Conservation (phyloP, 2,113 vertebrate genomes). For the Tonatia bakeri region DNA sequence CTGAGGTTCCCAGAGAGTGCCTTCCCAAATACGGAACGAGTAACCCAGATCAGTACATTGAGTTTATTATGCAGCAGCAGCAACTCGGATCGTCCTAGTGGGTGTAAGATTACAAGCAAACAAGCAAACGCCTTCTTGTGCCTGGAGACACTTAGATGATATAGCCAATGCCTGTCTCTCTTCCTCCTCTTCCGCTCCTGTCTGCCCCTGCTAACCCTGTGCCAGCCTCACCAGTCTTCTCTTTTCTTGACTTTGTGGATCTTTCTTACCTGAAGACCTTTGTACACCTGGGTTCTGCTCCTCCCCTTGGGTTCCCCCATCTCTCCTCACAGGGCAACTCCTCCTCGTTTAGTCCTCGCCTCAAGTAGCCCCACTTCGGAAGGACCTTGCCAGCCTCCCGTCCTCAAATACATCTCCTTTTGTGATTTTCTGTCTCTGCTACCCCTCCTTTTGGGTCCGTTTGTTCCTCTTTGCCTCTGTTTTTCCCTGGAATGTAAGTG, state of each 20-base stretch:
- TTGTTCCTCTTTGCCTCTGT: neutral
- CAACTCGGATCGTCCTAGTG: neutral
- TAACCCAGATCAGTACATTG: neutral
- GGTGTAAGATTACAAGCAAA: neutral
- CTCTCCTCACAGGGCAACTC: accelerated
- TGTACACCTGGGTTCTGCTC: neutral
- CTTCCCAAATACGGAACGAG: neutral
- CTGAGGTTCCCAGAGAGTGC: neutral
- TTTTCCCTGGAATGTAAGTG: neutral
- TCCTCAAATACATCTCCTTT: neutral
- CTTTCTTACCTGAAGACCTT: neutral
- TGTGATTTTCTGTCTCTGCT: neutral
- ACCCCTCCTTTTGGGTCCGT: neutral
- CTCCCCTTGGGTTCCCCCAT: neutral
- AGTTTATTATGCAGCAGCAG: neutral
- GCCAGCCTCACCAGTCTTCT: accelerated
- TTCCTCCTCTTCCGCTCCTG: neutral
- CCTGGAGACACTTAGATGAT: neutral
- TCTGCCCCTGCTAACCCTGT: neutral
- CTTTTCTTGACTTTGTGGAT: neutral
- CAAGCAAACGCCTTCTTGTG: neutral
- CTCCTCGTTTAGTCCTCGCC: neutral
- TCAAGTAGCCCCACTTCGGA: neutral
- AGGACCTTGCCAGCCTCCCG: neutral
- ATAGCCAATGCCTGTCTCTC: accelerated